These are phyloP conservation scores for Eupithecia centaureata DNA, from an alignment of 2,888 invertebrate genomes.

Conservation along the genomic window DNA sequence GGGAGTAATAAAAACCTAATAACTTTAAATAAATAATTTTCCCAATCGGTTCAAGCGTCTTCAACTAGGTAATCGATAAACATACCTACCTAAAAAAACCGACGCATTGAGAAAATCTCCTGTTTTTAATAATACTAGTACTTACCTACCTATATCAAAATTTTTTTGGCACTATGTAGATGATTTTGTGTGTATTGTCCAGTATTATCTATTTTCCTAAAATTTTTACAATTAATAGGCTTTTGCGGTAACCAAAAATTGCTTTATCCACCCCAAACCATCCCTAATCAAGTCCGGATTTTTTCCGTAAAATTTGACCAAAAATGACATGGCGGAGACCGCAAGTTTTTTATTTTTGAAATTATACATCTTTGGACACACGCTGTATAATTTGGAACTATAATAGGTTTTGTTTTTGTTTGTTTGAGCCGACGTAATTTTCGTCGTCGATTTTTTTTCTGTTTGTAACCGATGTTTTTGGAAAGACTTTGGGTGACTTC, in stretches of 20 bases:
- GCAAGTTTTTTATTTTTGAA: conserved; percentile 22
- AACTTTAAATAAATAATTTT: no score
- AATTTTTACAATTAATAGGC: no score
- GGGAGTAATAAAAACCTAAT: no score
- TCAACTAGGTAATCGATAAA: no score
- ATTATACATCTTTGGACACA: conserved; percentile 27
- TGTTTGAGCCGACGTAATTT: conserved; percentile 45
- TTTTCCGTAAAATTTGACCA: conserved; percentile 24
- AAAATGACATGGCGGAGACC: conserved; percentile 32
- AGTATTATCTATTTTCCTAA: no score
- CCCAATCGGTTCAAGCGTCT: no score
- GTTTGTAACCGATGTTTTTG: conserved; percentile 19
- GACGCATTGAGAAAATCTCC: no score
- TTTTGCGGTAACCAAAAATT: conserved; percentile 28
- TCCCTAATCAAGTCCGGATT: conserved; percentile 24
- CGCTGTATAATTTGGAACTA: conserved; percentile 70
- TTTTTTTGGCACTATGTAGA: no score
- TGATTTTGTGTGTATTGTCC: no score
- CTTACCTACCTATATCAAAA: no score
- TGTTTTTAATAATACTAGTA: no score
- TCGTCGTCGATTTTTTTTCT: conserved; percentile 24
- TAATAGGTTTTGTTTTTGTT: conserved; percentile 63
- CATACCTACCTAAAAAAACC: no score
- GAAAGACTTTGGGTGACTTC: background rate
- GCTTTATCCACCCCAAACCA: conserved; percentile 20